Conservation (phyloP, 2,113 vertebrate species). For the Nycticorax nycticorax region DNA sequence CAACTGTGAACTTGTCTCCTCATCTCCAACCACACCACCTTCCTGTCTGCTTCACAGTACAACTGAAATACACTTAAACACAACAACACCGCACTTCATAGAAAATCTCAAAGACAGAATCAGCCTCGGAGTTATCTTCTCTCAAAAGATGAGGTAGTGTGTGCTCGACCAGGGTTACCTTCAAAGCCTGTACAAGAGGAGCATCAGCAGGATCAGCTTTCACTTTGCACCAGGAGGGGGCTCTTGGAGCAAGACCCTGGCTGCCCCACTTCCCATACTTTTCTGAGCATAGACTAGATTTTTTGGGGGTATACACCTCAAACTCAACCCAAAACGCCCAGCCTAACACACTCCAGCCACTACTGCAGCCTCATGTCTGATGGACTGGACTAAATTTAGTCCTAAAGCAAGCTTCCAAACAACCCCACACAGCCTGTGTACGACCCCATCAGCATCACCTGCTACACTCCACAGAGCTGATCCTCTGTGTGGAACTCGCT, state of each 20-base stretch:
- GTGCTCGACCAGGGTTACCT: not conserved
- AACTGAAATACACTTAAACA: not conserved
- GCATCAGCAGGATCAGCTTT: not conserved
- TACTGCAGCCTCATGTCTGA: rapidly evolving
- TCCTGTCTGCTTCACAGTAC: not conserved
- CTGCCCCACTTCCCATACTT: not conserved
- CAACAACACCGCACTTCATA: not conserved
- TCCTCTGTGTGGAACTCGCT: not conserved
- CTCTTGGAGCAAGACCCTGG: not conserved
- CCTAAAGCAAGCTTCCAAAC: not conserved
- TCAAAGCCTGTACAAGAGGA: not conserved
- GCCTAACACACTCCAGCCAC: not conserved
- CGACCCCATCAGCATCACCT: not conserved
- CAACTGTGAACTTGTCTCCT: not conserved
- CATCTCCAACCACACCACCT: not conserved
- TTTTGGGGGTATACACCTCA: not conserved
- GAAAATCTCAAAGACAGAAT: not conserved
- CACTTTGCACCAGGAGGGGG: rapidly evolving
- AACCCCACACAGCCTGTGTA: not conserved
- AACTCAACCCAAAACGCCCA: not conserved
- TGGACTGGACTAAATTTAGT: not conserved
- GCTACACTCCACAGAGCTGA: not conserved
- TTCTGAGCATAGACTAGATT: not conserved
- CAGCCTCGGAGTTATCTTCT: not conserved
- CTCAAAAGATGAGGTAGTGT: not conserved